A percentile compares a stretch with the other conserved stretches of the same genome.
These are phyloP conservation scores for Micronisus gabar DNA, from an alignment of 2,113 vertebrate species.

Conservation along the genomic window DNA sequence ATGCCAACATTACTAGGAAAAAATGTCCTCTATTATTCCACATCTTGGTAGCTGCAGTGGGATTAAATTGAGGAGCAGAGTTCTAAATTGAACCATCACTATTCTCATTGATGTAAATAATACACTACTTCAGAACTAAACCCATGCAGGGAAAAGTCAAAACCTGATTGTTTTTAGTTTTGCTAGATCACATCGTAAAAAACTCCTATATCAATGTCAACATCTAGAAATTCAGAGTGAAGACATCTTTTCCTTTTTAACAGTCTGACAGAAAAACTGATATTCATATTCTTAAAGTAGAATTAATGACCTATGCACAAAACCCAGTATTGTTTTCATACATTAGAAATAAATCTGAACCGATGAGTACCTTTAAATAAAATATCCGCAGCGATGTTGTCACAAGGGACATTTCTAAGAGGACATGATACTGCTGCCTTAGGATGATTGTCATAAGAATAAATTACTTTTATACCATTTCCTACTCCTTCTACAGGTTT, in stretches of 20 bases:
- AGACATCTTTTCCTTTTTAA: not conserved
- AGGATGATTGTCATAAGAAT: not conserved
- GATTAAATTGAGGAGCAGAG: not conserved
- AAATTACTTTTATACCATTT: constrained; percentile 53
- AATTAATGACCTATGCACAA: not conserved
- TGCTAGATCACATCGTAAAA: not conserved
- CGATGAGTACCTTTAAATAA: constrained; percentile 1
- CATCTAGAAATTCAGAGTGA: not conserved
- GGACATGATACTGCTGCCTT: not conserved
- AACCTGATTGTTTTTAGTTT: not conserved
- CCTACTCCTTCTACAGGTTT: constrained; percentile 29
- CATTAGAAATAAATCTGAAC: not conserved
- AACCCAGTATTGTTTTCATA: not conserved
- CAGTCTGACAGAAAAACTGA: not conserved
- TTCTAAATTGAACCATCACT: not conserved
- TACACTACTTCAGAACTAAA: not conserved
- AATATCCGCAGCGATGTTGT: not conserved
- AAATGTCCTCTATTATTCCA: not conserved
- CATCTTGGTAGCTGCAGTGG: not conserved
- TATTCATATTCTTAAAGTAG: not conserved
- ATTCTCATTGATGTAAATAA: not conserved
- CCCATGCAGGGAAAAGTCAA: not conserved
- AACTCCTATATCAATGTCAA: not conserved
- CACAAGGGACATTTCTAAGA: not conserved
- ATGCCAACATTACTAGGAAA: not conserved